Evolutionary conservation across 2,113 vertebrate genomes (phyloP).

Genomic region (Pandion haliaetus): DNA sequence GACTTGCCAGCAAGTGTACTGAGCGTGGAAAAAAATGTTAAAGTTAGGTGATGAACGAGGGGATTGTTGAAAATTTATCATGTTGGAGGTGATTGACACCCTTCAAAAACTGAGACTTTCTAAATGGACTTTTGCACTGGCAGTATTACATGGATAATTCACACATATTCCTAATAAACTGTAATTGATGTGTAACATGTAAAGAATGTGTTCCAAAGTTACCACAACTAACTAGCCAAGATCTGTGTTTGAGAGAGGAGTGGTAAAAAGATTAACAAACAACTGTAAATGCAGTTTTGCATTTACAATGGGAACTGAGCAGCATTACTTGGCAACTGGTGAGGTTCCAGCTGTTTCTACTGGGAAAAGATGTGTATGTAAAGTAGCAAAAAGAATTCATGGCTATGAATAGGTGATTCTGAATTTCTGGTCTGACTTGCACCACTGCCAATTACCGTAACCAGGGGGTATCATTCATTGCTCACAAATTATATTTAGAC

Average conservation of each 20-base stretch:
- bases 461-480: neutral
- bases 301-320: neutral
- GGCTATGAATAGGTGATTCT: neutral
- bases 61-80: neutral
- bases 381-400: neutral
- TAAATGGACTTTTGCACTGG: neutral
- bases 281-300: neutral
- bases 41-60: neutral
- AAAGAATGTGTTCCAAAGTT: neutral
- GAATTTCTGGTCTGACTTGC: neutral
- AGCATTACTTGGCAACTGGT: neutral
- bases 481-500: neutral
- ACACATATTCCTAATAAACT: neutral
- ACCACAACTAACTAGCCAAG: neutral
- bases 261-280: neutral
- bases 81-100: neutral
- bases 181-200: neutral
- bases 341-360: neutral
- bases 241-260: neutral
- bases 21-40: neutral
- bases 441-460: neutral
- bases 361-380: neutral
- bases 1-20: neutral
- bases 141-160: neutral
- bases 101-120: neutral